phyloP scores from a whole-genome alignment of 2,888 invertebrate genomes.

The Tuberolachnus salignus region DNA sequence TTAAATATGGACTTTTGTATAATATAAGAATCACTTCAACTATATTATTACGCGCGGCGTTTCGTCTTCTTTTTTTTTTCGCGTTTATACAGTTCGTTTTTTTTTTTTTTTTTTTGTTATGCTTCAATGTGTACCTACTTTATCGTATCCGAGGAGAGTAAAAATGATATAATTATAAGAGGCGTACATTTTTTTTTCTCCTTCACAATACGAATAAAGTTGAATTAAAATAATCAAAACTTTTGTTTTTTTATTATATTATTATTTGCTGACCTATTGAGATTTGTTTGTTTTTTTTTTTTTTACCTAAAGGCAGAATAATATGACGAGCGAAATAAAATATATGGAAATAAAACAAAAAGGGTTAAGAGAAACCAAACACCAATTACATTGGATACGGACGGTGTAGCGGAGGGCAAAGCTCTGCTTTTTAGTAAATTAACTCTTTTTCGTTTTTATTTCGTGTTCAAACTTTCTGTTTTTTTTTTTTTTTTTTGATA shows the following conservation, averaged over 20 bases:
- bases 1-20: not conserved
- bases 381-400: constrained; percentile 36
- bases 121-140: not conserved
- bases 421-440: constrained; percentile 31
- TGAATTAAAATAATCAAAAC: constrained; percentile 44
- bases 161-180: not conserved
- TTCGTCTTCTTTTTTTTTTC: constrained; percentile 10
- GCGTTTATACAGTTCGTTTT: not conserved
- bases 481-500: constrained; percentile 5
- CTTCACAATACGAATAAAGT: not conserved
- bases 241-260: constrained; percentile 19
- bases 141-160: not conserved
- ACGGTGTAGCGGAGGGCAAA: not conserved
- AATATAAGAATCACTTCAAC: constrained; percentile 28
- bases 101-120: not conserved
- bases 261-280: constrained; percentile 48
- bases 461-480: not conserved
- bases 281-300: constrained; percentile 46
- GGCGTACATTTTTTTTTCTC: not conserved
- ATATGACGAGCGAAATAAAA: constrained; percentile 30
- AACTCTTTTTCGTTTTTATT: constrained; percentile 17
- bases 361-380: constrained; percentile 36
- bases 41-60: not conserved
- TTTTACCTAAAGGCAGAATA: constrained; percentile 29
- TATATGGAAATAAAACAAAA: constrained; percentile 45